Evolutionary conservation across 2,797 vertebrate genomes (phyloP), one percentile per base, ranked within the genome.

Genomic region (Alcedo quadribrachys): DNA sequence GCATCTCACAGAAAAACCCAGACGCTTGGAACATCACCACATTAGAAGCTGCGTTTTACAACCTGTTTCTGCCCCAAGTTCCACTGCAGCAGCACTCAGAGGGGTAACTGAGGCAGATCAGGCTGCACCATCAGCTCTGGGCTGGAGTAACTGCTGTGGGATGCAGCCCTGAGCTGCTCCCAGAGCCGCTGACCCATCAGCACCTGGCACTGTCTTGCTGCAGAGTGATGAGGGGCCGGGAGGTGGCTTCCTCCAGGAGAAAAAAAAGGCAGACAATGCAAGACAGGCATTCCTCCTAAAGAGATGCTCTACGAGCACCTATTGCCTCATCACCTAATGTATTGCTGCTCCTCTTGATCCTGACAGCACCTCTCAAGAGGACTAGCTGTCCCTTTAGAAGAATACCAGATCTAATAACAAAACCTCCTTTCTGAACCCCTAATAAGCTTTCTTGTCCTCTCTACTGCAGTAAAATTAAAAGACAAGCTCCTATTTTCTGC

Each of bases 181-280:
- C 17, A 0, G 43, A 35, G n/a, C 0, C 0, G 24, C 32, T 7
- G 1, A 35, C 15, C 37, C 54, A 2, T 17, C 53, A 18, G 53
- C 19, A 11, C 45, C 13, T 2, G 20, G 22, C 45, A 33, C 22
- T 1, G 0, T 14, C 45, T 6, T 21, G 24, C 77, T 55, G 30
- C 48, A 54, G 15, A 42, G 24, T 37, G 8, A 6, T 5, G 46
- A 33, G 67, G 28, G 17, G 22, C 46, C 33, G 46, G 21, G n/a
- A 19, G 75, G 27, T 2, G 2, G 7, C 10, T 46, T n/a, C 17
- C 25, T 35, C 6, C 9, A 8, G 20, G 1, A 12, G 20, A 9
- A 15, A 8, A 6, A 15, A 11, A 6, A 1, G 0, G 4, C 0
- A 4, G n/a, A 1, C 54, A 78, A 28, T 21, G 15, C 51, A 50